Evolutionary conservation across 2,797 vertebrate species (phyloP).

Genomic region (Melanotaenia parkinsoni): DNA sequence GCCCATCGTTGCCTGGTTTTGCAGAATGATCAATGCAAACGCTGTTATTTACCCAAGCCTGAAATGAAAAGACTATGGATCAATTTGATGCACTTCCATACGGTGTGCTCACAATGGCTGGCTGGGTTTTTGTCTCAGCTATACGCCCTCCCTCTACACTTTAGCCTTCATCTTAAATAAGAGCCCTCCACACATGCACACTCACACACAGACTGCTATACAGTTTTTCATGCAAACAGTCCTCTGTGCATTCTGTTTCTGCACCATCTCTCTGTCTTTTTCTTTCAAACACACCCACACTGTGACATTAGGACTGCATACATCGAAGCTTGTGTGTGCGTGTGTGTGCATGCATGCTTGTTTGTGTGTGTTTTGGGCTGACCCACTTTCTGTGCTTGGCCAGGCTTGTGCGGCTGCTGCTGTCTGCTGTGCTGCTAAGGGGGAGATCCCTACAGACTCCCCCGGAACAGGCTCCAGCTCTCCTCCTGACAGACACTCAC

Average conservation of each 20-base stretch:
- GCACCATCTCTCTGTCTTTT: slow-evolving; percentile 42
- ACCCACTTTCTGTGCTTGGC: slow-evolving; percentile 86
- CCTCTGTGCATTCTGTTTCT: slow-evolving; percentile 46
- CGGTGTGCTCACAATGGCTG: slow-evolving; percentile 73
- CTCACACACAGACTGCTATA: slow-evolving; percentile 41
- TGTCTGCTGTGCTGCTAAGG: slow-evolving; percentile 68
- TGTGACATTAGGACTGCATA: slow-evolving; percentile 73
- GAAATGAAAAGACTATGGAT: slow-evolving; percentile 87
- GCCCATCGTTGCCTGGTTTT: slow-evolving; percentile 77
- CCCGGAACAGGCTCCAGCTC: slow-evolving; percentile 74
- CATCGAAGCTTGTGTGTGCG: slow-evolving; percentile 50
- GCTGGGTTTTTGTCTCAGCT: slow-evolving; percentile 64
- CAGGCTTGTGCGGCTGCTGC: slow-evolving; percentile 73
- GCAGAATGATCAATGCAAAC: slow-evolving; percentile 86
- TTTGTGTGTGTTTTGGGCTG: slow-evolving; percentile 73
- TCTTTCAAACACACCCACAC: slow-evolving; percentile 63
- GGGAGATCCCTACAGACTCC: slow-evolving; percentile 82
- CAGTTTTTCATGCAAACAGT: slow-evolving; percentile 58
- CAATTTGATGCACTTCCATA: slow-evolving; percentile 85
- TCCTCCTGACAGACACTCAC: slow-evolving; percentile 83
- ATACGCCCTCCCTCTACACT: slow-evolving; percentile 27
- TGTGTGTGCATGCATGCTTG: slow-evolving; percentile 27
- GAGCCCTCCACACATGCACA: slow-evolving; percentile 5
- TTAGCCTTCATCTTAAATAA: slow-evolving; percentile 54
- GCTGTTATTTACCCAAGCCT: slow-evolving; percentile 88